Conservation (phyloP, 2,888 invertebrate species). For the Drosophila leonis region DNA sequence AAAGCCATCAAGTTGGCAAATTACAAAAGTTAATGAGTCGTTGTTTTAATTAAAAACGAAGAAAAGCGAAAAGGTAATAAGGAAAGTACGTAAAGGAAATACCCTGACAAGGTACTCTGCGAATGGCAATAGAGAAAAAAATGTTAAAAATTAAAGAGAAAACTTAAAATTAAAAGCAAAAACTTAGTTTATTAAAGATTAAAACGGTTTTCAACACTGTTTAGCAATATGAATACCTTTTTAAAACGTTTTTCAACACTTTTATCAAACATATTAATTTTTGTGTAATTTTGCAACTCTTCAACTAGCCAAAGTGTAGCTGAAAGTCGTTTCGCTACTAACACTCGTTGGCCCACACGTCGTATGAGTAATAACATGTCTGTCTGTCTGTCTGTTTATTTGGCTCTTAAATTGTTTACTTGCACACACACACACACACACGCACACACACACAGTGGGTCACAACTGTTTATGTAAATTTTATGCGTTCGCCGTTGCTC, state of each 20-base stretch:
- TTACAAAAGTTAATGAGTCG: conserved; percentile 14
- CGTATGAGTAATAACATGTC: conserved; percentile 34
- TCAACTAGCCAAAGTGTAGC: not conserved
- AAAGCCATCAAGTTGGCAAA: conserved; percentile 41
- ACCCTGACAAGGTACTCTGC: not conserved
- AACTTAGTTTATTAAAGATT: not conserved
- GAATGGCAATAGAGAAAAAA: no score
- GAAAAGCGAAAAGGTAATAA: not conserved
- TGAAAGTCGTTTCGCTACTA: not conserved
- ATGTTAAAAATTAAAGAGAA: not conserved
- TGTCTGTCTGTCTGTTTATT: conserved; percentile 12
- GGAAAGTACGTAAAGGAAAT: not conserved
- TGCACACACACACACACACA: not conserved
- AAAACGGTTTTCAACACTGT: no score
- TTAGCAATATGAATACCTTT: no score
- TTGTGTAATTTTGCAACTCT: not conserved
- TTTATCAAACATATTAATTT: no score
- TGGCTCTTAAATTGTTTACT: conserved; percentile 17
- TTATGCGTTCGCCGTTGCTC: conserved; percentile 52
- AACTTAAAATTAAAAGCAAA: not conserved
- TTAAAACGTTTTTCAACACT: not conserved
- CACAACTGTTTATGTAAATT: conserved; percentile 62
- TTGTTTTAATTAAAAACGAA: conserved; percentile 33
- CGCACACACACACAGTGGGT: not conserved
- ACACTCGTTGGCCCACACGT: not conserved